A percentile compares a stretch with the other conserved stretches of the same genome.
Conservation (phyloP, 2,797 vertebrate genomes). For the Acanthornis magna region DNA sequence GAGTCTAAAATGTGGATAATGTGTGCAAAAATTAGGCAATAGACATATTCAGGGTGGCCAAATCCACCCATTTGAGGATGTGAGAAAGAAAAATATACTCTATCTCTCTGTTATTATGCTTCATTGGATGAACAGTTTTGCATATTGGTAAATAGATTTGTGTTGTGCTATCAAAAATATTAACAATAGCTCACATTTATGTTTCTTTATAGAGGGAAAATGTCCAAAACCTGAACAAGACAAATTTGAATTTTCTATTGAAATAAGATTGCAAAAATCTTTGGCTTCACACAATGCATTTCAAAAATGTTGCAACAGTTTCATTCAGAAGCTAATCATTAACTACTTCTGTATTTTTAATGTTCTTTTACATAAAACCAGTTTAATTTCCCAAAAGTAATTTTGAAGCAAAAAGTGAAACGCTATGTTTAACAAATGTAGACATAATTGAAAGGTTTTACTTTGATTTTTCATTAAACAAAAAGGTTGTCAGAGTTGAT, state of each 20-base stretch:
- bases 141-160: neutral
- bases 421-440: neutral
- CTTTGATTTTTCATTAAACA: neutral
- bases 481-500: neutral
- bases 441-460: neutral
- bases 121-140: neutral
- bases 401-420: neutral
- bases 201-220: neutral
- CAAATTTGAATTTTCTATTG: neutral
- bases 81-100: neutral
- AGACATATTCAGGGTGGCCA: fast-evolving
- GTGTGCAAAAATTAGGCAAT: neutral
- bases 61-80: neutral
- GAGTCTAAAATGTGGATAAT: neutral
- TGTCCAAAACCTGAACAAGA: neutral
- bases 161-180: neutral
- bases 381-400: neutral
- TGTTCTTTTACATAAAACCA: neutral
- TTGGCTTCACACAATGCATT: neutral
- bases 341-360: neutral
- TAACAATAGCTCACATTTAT: neutral
- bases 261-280: neutral
- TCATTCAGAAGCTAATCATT: neutral
- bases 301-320: neutral
- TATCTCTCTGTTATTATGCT: neutral